Base-by-base conservation (phyloP, 1,140 invertebrate genomes). In the Drosophila neocordata region DNA sequence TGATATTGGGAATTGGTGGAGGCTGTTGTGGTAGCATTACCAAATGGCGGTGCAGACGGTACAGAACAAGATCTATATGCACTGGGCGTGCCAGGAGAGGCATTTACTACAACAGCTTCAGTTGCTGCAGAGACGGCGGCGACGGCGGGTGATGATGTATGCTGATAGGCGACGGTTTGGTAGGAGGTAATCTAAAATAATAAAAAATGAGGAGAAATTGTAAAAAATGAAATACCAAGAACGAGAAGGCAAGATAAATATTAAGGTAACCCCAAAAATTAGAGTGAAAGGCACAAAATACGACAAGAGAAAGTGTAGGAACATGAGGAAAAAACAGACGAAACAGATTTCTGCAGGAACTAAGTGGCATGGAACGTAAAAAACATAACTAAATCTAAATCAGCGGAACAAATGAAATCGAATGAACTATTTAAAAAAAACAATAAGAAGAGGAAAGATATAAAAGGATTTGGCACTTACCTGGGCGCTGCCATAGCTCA, bases 1-100 rank as follows among this genome's bases (percentile, higher is more conserved):
- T 90, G 84, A 75, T 91, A 90, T 44, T 73, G 74, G 18, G 74
- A 70, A 62, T 90, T 88, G 67, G 84, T 81, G 58, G 89, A 75
- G 15, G 89, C 85, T 55, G 89, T 91, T 6, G 89, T 91, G 15
- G 89, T 91, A 6, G 89, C 89, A 69, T 73, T 88, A 3, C 89
- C 89, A 56, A 64, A 91, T 1, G 89, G 89, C 27, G 82, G 89
- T n/a, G 60, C 74, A 53, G 89, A 91, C 7, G 89, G 89, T 62
- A 91, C 89, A 8, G 89, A 79, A 70, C 89, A 91, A 5, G 89
- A 91, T 44, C 89, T 91, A 20, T 66, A 91, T 0, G 73, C 72
- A 15, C 72, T 66, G 12, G 75, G 61, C 11, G 70, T 65, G 44
- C 57, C 13, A 37, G 53, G 65, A 38, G 65, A 11, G 12, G 61